Base-by-base conservation (phyloP, 2,113 vertebrate species). In the Hippocampus barbouri region DNA sequence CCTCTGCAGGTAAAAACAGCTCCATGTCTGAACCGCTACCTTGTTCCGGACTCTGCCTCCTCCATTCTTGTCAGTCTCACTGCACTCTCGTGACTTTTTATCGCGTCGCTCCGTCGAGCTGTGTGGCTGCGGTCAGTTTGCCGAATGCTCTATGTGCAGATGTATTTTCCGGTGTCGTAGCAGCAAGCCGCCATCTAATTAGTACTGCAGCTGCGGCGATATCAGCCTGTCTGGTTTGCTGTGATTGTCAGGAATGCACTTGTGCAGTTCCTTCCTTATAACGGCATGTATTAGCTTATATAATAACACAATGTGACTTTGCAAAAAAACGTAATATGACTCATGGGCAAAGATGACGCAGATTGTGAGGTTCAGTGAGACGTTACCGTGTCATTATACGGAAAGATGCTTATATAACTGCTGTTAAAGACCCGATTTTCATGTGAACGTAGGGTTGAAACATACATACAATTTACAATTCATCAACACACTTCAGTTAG, bases 1-100 rank as follows among this genome's bases (percentile, higher is more conserved):
- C 90, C 90, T 91, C 86, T 91, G 90, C 91, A 92, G 91, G 90
- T 91, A 92, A 91, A 38, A 82, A 81, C 84, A 76, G 86, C 85
- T 79, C 79, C 77, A 56, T 78, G 72, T 71, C 78, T 76, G 72
- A 38, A 38, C 34, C 5, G 34, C 34, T 38, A 38, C 34, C 34
- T 38, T 77, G 47, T 74, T 41, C 68, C 47, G 45, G 64, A 83
- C 70, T 79, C 64, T 54, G 62, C 54, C n/a, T 5, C 72, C 72
- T 71, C 65, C 70, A 16, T 77, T 67, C 73, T 62, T 62, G 43
- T 80, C 74, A 21, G 51, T 18, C 61, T 77, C 57, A 41, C 20
- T 57, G 43, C 54, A 56, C 66, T 79, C 72, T 80, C 47, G 14
- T 40, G 18, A 34, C 9, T 61, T 45, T 70, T 51, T 40, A 10